Percentiles rank a stretch among this genome's conserved stretches.
Evolutionary conservation across 2,797 vertebrate species (phyloP).

Genomic region (Coilia nasus): DNA sequence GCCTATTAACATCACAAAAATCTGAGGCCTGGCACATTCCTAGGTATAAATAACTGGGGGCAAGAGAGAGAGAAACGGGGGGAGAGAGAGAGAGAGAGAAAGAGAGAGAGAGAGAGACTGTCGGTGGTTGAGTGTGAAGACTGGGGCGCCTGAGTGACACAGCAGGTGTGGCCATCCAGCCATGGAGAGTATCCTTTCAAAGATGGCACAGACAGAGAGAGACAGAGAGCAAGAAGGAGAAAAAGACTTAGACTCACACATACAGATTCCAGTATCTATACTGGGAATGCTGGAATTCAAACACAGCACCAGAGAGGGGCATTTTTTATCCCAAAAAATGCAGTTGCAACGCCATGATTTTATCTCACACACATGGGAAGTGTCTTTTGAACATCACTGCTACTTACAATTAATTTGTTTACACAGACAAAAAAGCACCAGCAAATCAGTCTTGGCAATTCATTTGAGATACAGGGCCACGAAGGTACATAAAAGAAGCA

Average conservation of each 20-base stretch:
- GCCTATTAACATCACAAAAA: conserved; percentile 80
- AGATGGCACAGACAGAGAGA: background rate
- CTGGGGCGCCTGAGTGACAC: conserved; percentile 69
- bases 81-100: conserved; percentile 49
- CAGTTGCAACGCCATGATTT: background rate
- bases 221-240: background rate
- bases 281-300: background rate
- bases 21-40: conserved; percentile 83
- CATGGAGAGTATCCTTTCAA: conserved; percentile 46
- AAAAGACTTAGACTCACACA: background rate
- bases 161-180: conserved; percentile 72
- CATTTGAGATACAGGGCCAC: conserved; percentile 1
- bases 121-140: conserved; percentile 37
- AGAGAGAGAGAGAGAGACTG: conserved; percentile 34
- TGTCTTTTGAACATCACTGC: background rate
- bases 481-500: conserved; percentile 27
- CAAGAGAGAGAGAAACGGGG: conserved; percentile 50
- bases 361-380: background rate
- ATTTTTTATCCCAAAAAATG: background rate
- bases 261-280: background rate
- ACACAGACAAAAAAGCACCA: background rate
- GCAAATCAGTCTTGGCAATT: background rate
- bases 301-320: background rate
- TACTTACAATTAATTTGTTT: background rate
- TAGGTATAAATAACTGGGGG: conserved; percentile 76